A percentile compares a stretch with the other conserved stretches of the same genome.
phyloP scores from a whole-genome alignment of 2,113 vertebrate genomes.

The Anthoscopus minutus region DNA sequence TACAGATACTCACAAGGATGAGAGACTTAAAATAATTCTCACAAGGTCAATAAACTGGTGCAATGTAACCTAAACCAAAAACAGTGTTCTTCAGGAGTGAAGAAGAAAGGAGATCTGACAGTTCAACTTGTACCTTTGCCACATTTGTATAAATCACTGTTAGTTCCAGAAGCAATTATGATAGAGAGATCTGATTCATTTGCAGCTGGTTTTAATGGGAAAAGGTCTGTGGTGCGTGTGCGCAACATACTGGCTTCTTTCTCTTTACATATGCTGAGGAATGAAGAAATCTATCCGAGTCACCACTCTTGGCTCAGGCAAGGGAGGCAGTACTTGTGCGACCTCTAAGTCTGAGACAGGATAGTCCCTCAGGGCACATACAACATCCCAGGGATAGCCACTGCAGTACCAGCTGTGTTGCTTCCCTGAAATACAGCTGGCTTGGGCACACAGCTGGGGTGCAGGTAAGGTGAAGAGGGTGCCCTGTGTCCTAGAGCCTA shows the following conservation, averaged over 20 bases:
- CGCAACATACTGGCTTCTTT: not conserved
- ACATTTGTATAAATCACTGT: not conserved
- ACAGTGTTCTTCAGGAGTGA: not conserved
- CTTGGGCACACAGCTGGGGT: not conserved
- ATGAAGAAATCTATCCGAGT: not conserved
- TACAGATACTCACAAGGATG: not conserved
- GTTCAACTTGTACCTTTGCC: not conserved
- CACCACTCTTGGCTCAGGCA: not conserved
- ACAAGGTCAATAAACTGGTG: not conserved
- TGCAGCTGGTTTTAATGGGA: not conserved
- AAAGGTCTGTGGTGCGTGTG: not conserved
- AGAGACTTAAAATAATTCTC: constrained; percentile 5
- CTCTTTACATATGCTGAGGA: not conserved
- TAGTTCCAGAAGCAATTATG: not conserved
- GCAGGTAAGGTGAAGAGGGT: not conserved
- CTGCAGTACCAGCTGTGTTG: not conserved
- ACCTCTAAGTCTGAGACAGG: not conserved
- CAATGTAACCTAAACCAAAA: constrained; percentile 12
- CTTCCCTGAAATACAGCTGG: not conserved
- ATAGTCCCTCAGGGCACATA: not conserved
- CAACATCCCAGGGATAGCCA: not conserved
- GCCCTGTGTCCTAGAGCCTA: not conserved
- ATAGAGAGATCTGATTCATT: not conserved
- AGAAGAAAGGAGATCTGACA: not conserved
- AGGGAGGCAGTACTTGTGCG: not conserved